Base-by-base conservation (phyloP, 2,888 invertebrate genomes). In the Argyresthia albistria region DNA sequence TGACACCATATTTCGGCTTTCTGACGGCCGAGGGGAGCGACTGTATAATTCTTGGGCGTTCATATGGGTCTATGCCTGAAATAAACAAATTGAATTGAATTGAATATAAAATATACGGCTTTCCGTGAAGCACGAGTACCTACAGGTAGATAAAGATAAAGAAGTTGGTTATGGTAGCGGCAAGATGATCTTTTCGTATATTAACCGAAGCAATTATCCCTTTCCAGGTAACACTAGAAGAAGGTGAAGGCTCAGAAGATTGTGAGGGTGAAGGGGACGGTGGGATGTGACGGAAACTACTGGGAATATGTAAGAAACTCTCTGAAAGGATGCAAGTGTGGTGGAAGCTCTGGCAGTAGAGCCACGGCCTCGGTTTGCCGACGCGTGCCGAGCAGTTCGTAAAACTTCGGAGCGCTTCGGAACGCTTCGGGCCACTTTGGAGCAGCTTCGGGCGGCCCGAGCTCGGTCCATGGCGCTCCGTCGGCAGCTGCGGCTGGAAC, bases 231-330 rank as follows among this genome's bases (percentile, higher is more conserved):
- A 96, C 96, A 58, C 89, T 96, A 70, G 96, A 97, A 80, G 95
- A 96, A 76, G 95, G 95, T 58, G 93, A 94, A 64, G 91, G 91
- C 62, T 91, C 92, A 53, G 89, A 89, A 67, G 89, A 89, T 56
- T 89, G 88, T 70, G 87, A 88, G 58, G 89, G 80, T 11, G 87
- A 87, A 57, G 89, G 81, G 51, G 89, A 86, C 60, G 84, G 87
- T 89, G 95, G 95, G 81, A 95, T 95, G 93, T 95, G 95, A 95
- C 95, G 95, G 94, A 95, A 94, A 93, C 92, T 95, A 89, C 90
- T 93, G 84, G 94, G 94, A 90, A 92, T 95, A 88, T 95, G 93
- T 89, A 94, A 93, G 90, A 95, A 95, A 91, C 91, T 95, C 89
- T 92, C 93, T 88, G 95, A 95, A 89, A 95, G 93, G 89, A 92